Conservation (phyloP, 2,113 vertebrate genomes). For the Apodemus speciosus region DNA sequence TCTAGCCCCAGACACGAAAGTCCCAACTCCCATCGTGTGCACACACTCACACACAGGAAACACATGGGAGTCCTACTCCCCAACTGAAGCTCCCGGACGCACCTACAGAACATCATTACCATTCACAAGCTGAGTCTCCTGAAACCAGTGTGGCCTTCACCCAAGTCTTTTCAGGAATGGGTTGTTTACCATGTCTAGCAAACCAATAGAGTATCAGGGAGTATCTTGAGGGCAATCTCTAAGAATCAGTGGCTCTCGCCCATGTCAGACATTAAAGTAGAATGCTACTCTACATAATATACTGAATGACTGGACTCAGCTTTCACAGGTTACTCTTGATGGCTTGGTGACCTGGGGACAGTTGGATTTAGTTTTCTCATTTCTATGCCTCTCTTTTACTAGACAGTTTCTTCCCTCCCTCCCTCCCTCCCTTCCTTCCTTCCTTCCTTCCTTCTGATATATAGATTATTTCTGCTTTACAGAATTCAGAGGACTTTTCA, state of each 20-base stretch:
- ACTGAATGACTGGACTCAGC: slow-evolving; percentile 35
- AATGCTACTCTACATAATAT: neutral
- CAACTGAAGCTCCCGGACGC: slow-evolving; percentile 56
- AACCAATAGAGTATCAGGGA: slow-evolving; percentile 60
- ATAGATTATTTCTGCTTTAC: slow-evolving; percentile 73
- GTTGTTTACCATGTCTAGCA: slow-evolving; percentile 75
- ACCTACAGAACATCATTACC: slow-evolving; percentile 40
- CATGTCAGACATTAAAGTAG: slow-evolving; percentile 60
- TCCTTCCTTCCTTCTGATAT: neutral
- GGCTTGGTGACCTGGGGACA: slow-evolving; percentile 63
- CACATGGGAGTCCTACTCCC: neutral
- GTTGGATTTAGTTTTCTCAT: slow-evolving; percentile 70
- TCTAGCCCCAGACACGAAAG: neutral
- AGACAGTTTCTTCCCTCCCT: slow-evolving; percentile 21
- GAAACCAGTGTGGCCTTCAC: slow-evolving; percentile 80
- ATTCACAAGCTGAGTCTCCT: slow-evolving; percentile 68
- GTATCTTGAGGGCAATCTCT: slow-evolving; percentile 33
- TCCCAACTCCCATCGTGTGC: neutral
- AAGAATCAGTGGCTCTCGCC: slow-evolving; percentile 58
- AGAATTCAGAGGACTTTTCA: slow-evolving; percentile 79
- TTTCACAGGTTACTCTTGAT: slow-evolving; percentile 65
- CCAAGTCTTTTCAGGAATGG: slow-evolving; percentile 76
- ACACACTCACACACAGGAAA: neutral
- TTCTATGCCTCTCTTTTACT: slow-evolving; percentile 69
- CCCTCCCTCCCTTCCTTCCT: slow-evolving; percentile 31